These are phyloP conservation scores for Stegodyphus mimosarum DNA, from an alignment of 1,140 invertebrate genomes.

Conservation along the genomic window DNA sequence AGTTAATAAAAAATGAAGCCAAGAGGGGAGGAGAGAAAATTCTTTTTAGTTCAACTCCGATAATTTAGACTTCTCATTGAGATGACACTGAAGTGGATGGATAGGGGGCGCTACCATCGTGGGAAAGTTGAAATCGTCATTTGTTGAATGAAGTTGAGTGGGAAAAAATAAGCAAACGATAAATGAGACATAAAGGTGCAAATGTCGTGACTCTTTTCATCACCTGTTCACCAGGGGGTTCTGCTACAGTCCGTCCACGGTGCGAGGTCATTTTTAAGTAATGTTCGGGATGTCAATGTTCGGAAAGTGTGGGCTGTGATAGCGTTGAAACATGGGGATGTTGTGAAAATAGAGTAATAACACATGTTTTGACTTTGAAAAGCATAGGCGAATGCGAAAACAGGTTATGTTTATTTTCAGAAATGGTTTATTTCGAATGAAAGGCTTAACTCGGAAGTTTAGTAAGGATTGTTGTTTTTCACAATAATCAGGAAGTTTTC, in stretches of 20 bases:
- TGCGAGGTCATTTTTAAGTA: slow-evolving; percentile 21
- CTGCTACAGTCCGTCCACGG: neutral
- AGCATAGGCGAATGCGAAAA: no score
- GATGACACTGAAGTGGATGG: neutral
- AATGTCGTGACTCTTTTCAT: slow-evolving; percentile 39
- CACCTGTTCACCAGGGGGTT: slow-evolving; percentile 14
- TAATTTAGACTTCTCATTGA: slow-evolving; percentile 31
- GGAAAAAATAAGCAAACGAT: neutral
- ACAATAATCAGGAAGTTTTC: no score
- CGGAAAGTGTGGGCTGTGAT: neutral
- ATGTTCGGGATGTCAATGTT: slow-evolving; percentile 36
- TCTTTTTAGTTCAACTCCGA: slow-evolving; percentile 28
- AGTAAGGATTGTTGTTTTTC: no score
- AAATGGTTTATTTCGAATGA: no score
- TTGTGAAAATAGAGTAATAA: no score
- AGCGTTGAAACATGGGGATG: no score
- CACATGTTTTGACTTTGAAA: no score
- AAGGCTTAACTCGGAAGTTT: no score
- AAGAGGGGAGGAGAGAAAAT: neutral
- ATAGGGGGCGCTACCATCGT: neutral
- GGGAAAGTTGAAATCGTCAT: slow-evolving; percentile 29
- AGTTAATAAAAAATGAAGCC: neutral
- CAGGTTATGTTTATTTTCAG: no score
- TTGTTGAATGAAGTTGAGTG: neutral
- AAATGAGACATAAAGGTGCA: slow-evolving; percentile 27